These are phyloP conservation scores for Atethmia centrago DNA, from an alignment of 2,888 invertebrate genomes.

Conservation along the genomic window DNA sequence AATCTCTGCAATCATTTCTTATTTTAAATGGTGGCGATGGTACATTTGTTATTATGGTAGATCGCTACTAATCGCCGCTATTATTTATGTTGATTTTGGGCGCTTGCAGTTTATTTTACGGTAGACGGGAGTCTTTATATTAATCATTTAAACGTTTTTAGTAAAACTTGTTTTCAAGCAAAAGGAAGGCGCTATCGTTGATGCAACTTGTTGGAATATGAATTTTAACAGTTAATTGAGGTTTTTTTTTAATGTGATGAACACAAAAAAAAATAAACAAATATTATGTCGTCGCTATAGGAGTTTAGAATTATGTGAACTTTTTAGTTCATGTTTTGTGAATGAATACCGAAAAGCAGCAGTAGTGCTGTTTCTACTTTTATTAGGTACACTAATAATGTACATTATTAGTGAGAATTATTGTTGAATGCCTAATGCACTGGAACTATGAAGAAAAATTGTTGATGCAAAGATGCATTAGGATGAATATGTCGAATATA, in stretches of 20 bases:
- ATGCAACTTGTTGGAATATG: slow-evolving; percentile 3
- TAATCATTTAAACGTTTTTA: slow-evolving; percentile 22
- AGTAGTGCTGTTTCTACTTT: not conserved
- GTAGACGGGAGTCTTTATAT: slow-evolving; percentile 8
- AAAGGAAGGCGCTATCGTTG: not conserved
- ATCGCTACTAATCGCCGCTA: slow-evolving; percentile 39
- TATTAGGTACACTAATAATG: too few relatives aligned
- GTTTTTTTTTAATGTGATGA: too few relatives aligned
- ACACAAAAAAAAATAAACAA: not conserved
- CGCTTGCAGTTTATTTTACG: slow-evolving; percentile 38
- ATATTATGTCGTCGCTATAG: not conserved
- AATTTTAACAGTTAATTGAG: not conserved
- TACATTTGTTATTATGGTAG: slow-evolving; percentile 49
- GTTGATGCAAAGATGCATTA: not conserved
- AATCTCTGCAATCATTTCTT: slow-evolving; percentile 65
- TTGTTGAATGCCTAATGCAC: not conserved
- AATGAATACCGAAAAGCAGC: not conserved
- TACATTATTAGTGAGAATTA: too few relatives aligned
- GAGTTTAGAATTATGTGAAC: not conserved
- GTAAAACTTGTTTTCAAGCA: not conserved
- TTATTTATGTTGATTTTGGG: slow-evolving; percentile 54
- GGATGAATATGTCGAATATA: slow-evolving; percentile 18
- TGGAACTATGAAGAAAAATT: not conserved
- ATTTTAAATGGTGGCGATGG: slow-evolving; percentile 52
- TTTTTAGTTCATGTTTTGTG: not conserved